phyloP scores from a whole-genome alignment of 2,113 vertebrate genomes.

The Coptodon bakossiorum region DNA sequence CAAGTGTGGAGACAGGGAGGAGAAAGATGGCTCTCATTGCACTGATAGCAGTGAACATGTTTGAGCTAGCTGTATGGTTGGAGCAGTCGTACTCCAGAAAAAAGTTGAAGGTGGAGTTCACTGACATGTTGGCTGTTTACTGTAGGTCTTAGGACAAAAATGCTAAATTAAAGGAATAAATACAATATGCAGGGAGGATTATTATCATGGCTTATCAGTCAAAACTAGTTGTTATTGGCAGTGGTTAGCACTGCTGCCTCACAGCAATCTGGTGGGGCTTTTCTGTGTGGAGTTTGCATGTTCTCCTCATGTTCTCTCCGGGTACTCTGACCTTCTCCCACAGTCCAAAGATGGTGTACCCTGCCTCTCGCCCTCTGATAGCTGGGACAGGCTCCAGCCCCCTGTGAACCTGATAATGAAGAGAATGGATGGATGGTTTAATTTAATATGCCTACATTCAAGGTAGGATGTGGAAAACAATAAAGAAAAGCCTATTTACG shows the following conservation, averaged over 20 bases:
- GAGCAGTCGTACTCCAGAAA: accelerated
- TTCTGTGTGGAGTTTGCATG: not conserved
- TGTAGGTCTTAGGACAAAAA: not conserved
- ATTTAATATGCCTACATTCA: not conserved
- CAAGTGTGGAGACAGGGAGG: not conserved
- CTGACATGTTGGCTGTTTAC: not conserved
- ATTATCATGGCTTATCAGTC: not conserved
- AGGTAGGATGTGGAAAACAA: not conserved
- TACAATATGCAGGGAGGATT: not conserved
- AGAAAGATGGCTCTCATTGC: not conserved
- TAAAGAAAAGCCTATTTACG: not conserved
- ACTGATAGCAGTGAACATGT: not conserved
- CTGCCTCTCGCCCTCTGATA: not conserved
- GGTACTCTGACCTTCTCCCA: not conserved
- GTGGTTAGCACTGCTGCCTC: not conserved
- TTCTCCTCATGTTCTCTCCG: not conserved
- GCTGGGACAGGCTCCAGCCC: not conserved
- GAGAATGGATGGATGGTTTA: not conserved
- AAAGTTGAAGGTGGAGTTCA: not conserved
- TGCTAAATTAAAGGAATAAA: not conserved
- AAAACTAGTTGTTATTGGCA: not conserved
- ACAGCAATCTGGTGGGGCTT: not conserved
- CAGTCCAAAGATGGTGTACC: not conserved
- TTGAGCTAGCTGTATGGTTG: not conserved
- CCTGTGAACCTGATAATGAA: not conserved